Percentiles rank a stretch among this genome's conserved stretches.
phyloP scores from a whole-genome alignment of 2,797 vertebrate species.

The Chanos chanos region DNA sequence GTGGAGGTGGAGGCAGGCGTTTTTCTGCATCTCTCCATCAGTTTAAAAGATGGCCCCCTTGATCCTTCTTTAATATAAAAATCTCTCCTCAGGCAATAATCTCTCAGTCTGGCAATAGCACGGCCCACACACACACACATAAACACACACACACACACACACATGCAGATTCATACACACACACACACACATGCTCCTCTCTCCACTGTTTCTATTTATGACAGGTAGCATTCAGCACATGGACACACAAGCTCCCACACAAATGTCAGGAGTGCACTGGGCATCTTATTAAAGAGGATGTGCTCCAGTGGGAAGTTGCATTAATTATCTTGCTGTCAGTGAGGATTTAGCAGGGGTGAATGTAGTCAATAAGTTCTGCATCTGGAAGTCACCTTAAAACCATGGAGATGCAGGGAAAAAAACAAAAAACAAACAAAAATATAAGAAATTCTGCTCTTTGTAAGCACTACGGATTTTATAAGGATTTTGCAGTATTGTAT shows the following conservation, averaged over 20 bases:
- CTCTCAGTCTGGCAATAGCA: background rate
- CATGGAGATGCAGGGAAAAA: background rate
- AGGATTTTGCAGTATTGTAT: too few relatives aligned
- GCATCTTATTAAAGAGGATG: conserved; percentile 67
- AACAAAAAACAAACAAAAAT: background rate
- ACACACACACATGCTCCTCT: background rate
- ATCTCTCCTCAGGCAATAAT: conserved; percentile 1
- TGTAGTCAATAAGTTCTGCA: conserved; percentile 51
- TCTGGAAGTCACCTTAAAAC: conserved; percentile 39
- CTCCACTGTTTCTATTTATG: conserved; percentile 26
- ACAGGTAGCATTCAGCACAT: conserved; percentile 14
- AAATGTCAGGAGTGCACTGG: conserved; percentile 62
- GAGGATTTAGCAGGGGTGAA: conserved; percentile 46
- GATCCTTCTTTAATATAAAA: conserved; percentile 27
- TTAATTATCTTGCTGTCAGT: conserved; percentile 67
- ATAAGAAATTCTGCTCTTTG: background rate
- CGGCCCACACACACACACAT: too few relatives aligned
- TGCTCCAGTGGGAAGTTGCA: conserved; percentile 55
- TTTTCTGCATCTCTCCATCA: conserved; percentile 5
- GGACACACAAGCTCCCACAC: conserved; percentile 24
- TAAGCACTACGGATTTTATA: too few relatives aligned
- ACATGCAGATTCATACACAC: background rate
- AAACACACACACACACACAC: background rate
- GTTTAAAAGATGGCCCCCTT: conserved; percentile 28
- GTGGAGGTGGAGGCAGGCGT: background rate